Percentiles rank a stretch among this genome's conserved stretches.
phyloP scores from a whole-genome alignment of 2,888 invertebrate genomes.

The Lepas anatifera region DNA sequence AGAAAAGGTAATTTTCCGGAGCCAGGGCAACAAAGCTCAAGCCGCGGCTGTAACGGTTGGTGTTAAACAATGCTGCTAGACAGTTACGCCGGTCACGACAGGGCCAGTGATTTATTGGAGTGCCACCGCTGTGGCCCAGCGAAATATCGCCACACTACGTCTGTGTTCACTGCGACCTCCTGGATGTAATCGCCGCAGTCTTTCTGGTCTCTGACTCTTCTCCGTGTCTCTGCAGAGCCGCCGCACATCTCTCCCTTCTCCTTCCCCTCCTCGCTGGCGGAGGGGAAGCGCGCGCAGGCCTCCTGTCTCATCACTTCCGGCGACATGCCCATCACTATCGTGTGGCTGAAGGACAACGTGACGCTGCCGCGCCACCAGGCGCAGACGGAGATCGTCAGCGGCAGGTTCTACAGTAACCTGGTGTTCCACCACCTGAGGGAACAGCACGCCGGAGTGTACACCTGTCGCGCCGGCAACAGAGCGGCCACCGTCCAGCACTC shows the following conservation, averaged over 20 bases:
- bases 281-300: conserved; percentile 70
- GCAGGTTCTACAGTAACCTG: conserved; percentile 29
- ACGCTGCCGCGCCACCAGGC: conserved; percentile 34
- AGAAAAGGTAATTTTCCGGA: too few relatives aligned
- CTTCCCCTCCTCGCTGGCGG: conserved; percentile 48
- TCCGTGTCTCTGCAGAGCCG: background rate
- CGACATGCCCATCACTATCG: conserved; percentile 39
- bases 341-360: conserved; percentile 40
- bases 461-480: conserved; percentile 40
- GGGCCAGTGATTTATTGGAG: too few relatives aligned
- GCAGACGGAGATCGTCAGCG: conserved; percentile 47
- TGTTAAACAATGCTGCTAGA: too few relatives aligned
- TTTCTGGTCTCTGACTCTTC: too few relatives aligned
- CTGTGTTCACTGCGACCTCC: too few relatives aligned
- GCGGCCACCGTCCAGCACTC: conserved; percentile 35
- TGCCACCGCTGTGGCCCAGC: too few relatives aligned
- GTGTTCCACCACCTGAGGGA: conserved; percentile 32
- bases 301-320: conserved; percentile 67
- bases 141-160: too few relatives aligned
- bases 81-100: too few relatives aligned
- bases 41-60: too few relatives aligned
- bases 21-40: too few relatives aligned
- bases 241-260: background rate
- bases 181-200: too few relatives aligned
- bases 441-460: conserved; percentile 41